These are phyloP conservation scores for Sarcophaga bullata DNA, from an alignment of 1,140 invertebrate species.

Conservation along the genomic window DNA sequence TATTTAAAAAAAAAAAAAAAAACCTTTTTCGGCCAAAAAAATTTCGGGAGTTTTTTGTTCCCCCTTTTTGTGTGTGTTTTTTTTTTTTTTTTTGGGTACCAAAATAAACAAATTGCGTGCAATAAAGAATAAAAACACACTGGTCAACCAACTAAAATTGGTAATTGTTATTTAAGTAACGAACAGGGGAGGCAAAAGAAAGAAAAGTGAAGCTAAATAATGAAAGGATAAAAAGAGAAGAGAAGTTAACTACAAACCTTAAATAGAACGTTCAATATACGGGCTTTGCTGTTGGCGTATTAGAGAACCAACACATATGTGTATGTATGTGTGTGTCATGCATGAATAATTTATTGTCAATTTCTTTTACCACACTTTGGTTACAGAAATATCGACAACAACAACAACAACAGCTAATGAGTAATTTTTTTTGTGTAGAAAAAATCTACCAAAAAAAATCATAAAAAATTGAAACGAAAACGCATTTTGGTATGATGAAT, in stretches of 20 bases:
- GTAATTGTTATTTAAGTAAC: slow-evolving; percentile 33
- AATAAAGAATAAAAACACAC: slow-evolving; percentile 19
- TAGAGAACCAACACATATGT: slow-evolving; percentile 30
- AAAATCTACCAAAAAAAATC: slow-evolving; percentile 31
- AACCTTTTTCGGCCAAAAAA: not conserved
- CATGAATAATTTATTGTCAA: slow-evolving; percentile 46
- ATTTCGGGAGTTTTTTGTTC: too few species aligned
- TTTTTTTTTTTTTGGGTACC: too few species aligned
- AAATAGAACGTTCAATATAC: slow-evolving; percentile 19
- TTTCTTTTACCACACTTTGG: not conserved
- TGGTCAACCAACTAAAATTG: slow-evolving; percentile 22
- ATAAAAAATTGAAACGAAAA: not conserved
- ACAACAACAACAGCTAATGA: slow-evolving; percentile 22
- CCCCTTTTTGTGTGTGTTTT: too few species aligned
- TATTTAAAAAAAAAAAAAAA: not conserved
- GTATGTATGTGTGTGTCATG: slow-evolving; percentile 32
- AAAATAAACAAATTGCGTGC: slow-evolving; percentile 30
- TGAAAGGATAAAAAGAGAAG: too few species aligned
- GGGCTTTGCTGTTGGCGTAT: not conserved
- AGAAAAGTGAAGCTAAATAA: not conserved
- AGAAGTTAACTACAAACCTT: slow-evolving; percentile 8
- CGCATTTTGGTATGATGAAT: slow-evolving; percentile 29
- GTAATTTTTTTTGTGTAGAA: not conserved
- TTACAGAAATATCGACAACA: not conserved
- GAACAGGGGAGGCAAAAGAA: not conserved